Percentiles rank a stretch among this genome's conserved stretches.
Evolutionary conservation across 64 coral and sea anemone species (phyloP).

Genomic region (Pocillopora damicornis): DNA sequence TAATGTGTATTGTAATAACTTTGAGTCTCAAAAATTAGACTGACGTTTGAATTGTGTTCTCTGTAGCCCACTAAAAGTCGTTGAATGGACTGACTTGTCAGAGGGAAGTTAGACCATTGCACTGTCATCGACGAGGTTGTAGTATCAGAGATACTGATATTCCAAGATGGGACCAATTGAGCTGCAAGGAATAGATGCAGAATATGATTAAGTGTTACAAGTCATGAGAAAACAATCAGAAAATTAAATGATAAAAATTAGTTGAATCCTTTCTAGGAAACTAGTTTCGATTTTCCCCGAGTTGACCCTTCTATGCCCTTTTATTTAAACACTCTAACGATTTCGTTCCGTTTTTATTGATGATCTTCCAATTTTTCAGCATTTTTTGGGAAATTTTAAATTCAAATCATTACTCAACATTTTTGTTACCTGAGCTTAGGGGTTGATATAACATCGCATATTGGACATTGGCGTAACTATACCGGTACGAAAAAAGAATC

Average conservation of each 20-base stretch:
- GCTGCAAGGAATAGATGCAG: not conserved
- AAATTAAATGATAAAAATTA: not conserved
- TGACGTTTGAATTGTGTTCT: not conserved
- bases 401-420: not conserved
- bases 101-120: not conserved
- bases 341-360: not conserved
- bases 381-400: not conserved
- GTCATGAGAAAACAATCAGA: not conserved
- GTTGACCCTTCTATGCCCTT: no score
- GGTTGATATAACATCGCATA: not conserved
- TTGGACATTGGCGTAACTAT: conserved; percentile 3
- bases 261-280: not conserved
- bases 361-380: not conserved
- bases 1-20: not conserved
- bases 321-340: no score
- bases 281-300: no score
- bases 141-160: not conserved
- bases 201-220: not conserved
- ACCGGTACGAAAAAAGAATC: not conserved
- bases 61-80: not conserved
- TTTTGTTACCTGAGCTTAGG: not conserved
- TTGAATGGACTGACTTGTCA: not conserved
- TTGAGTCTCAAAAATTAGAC: not conserved
- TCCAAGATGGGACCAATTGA: not conserved
- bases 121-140: not conserved